phyloP scores from a whole-genome alignment of 2,797 vertebrate genomes.

The Ctenopoma kingsleyae region DNA sequence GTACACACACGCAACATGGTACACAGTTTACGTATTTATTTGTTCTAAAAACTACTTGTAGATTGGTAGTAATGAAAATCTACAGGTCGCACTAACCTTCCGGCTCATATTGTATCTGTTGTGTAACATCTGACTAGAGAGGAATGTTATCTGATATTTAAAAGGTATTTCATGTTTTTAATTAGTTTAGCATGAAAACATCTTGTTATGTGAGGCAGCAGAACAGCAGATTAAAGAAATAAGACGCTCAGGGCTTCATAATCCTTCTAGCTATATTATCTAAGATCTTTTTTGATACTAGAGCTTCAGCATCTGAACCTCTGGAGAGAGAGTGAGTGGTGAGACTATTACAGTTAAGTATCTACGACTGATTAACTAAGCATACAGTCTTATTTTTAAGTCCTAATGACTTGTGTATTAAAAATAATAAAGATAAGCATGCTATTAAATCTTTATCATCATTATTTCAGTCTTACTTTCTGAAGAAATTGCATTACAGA shows the following conservation, averaged over 20 bases:
- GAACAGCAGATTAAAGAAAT: conserved; percentile 33
- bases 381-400: not conserved
- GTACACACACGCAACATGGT: not conserved
- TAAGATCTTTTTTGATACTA: conserved; percentile 31
- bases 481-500: conserved; percentile 18
- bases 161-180: not conserved
- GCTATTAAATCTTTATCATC: not conserved
- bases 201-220: conserved; percentile 37
- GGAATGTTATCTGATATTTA: not conserved
- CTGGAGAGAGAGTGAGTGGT: conserved; percentile 9
- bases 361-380: not conserved
- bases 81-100: not conserved
- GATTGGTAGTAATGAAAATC: not conserved
- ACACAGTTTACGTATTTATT: conserved; percentile 6
- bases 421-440: conserved; percentile 25
- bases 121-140: not conserved
- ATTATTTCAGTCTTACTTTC: conserved; percentile 26
- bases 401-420: not conserved
- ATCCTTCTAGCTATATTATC: conserved; percentile 36
- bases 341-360: not conserved
- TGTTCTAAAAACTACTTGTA: conserved; percentile 12
- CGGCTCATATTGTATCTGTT: not conserved
- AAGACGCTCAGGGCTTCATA: conserved; percentile 45
- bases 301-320: conserved; percentile 15
- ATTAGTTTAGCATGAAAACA: conserved; percentile 17